These are phyloP conservation scores for Periparus ater DNA, from an alignment of 2,797 vertebrate species.

Conservation along the genomic window DNA sequence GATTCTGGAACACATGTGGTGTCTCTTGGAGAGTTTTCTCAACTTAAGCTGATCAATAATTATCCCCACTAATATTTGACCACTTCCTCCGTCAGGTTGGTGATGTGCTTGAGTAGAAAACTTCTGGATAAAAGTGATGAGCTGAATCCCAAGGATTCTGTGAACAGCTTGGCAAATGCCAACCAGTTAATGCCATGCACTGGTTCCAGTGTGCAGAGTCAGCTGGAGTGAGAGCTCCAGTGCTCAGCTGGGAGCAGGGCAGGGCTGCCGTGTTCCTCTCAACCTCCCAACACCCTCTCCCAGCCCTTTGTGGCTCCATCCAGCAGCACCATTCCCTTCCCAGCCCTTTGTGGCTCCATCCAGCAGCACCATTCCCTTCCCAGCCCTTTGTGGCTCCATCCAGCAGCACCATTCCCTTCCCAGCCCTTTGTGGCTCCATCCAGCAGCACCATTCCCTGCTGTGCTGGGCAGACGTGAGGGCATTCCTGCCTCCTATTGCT, in stretches of 20 bases:
- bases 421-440: slow-evolving; percentile 18
- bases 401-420: slow-evolving; percentile 46
- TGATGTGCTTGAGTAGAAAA: not conserved
- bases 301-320: slow-evolving; percentile 42
- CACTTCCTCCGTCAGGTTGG: not conserved
- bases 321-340: slow-evolving; percentile 46
- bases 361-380: slow-evolving; percentile 46
- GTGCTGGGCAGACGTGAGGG: slow-evolving; percentile 60
- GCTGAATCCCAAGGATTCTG: not conserved
- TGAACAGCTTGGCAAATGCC: not conserved
- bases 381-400: slow-evolving; percentile 17
- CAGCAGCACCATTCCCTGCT: slow-evolving; percentile 55
- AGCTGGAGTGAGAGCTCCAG: not conserved
- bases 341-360: slow-evolving; percentile 17
- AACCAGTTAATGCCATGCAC: not conserved
- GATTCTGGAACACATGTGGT: not conserved
- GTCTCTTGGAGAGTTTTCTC: not conserved
- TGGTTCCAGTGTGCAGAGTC: not conserved
- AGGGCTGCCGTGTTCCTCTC: not conserved
- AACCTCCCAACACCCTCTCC: not conserved
- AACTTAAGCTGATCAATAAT: not conserved
- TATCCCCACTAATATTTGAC: not conserved
- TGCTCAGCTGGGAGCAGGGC: not conserved
- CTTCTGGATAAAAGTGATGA: not conserved
- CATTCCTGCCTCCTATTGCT: slow-evolving; percentile 68